A percentile compares a stretch with the other conserved stretches of the same genome.
Evolutionary conservation across 2,113 vertebrate species (phyloP).

Genomic region (Acrocephalus kingi): DNA sequence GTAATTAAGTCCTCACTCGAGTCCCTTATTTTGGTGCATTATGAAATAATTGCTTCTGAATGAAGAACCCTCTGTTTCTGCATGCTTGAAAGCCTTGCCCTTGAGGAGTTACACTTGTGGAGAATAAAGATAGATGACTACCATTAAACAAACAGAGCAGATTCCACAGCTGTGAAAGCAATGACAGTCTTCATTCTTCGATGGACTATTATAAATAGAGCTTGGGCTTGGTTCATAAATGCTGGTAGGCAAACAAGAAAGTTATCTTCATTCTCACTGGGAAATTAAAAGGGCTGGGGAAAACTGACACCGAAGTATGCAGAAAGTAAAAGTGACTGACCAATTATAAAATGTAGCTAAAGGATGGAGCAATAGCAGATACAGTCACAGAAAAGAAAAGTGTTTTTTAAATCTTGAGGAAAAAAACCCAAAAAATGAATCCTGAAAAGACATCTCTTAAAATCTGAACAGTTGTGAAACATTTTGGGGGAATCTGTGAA

Average conservation of each 20-base stretch:
- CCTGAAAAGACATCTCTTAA: not conserved
- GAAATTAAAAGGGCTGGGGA: not conserved
- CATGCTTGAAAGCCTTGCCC: constrained; percentile 41
- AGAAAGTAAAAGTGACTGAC: not conserved
- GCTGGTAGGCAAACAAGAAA: constrained; percentile 28
- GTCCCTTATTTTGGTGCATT: constrained; percentile 29
- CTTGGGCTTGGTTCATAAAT: not conserved
- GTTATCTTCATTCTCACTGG: constrained; percentile 20
- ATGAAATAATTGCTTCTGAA: constrained; percentile 43
- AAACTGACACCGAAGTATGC: not conserved
- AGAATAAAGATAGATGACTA: constrained; percentile 53
- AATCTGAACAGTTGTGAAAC: not conserved
- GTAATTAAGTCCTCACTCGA: constrained; percentile 34
- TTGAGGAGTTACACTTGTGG: constrained; percentile 37
- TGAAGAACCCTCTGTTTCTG: constrained; percentile 14
- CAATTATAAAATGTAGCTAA: not conserved
- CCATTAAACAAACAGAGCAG: constrained; percentile 46
- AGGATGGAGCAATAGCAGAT: not conserved
- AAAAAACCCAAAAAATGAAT: not conserved
- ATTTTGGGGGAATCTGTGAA: not conserved
- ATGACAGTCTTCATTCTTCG: not conserved
- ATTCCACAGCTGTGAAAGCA: constrained; percentile 30
- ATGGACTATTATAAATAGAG: constrained; percentile 12
- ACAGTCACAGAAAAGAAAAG: not conserved
- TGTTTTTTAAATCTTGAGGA: not conserved